Percentiles rank a stretch among this genome's conserved stretches.
Evolutionary conservation across 2,888 invertebrate genomes (phyloP).

Genomic region (Tetropium fuscum): DNA sequence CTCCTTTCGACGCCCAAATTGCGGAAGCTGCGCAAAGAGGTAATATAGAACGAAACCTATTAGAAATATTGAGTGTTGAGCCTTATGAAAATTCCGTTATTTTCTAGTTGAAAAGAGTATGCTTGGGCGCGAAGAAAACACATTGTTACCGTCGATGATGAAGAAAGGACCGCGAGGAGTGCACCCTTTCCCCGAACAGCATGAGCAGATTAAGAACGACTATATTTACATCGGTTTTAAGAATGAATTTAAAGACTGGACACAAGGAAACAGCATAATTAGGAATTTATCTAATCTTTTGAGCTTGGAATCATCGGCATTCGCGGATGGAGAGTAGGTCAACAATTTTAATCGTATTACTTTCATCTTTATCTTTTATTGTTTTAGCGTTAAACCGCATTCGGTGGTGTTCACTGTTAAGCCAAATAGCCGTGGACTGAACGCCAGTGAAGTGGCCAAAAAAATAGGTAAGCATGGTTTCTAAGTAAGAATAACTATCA

Average conservation of each 20-base stretch:
- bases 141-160: slow-evolving; percentile 56
- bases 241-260: slow-evolving; percentile 78
- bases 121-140: slow-evolving; percentile 7
- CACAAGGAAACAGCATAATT: slow-evolving; percentile 80
- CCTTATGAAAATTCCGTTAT: neutral
- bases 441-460: slow-evolving; percentile 75
- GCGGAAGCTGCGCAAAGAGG: slow-evolving; percentile 44
- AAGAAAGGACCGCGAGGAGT: slow-evolving; percentile 63
- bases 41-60: slow-evolving; percentile 10
- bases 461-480: slow-evolving; percentile 71
- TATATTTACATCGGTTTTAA: slow-evolving; percentile 84
- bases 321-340: slow-evolving; percentile 74
- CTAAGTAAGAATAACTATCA: neutral
- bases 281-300: slow-evolving; percentile 77
- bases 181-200: slow-evolving; percentile 58
- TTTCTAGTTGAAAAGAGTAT: neutral
- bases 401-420: slow-evolving; percentile 84
- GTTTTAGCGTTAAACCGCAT: slow-evolving; percentile 75
- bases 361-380: slow-evolving; percentile 1
- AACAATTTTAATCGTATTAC: slow-evolving; percentile 15
- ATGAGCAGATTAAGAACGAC: slow-evolving; percentile 71
- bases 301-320: slow-evolving; percentile 73
- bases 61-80: neutral
- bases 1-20: slow-evolving; percentile 79
- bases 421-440: slow-evolving; percentile 73